Evolutionary conservation across 1,140 invertebrate genomes (phyloP).

Genomic region (Drosophila punjabiensis): DNA sequence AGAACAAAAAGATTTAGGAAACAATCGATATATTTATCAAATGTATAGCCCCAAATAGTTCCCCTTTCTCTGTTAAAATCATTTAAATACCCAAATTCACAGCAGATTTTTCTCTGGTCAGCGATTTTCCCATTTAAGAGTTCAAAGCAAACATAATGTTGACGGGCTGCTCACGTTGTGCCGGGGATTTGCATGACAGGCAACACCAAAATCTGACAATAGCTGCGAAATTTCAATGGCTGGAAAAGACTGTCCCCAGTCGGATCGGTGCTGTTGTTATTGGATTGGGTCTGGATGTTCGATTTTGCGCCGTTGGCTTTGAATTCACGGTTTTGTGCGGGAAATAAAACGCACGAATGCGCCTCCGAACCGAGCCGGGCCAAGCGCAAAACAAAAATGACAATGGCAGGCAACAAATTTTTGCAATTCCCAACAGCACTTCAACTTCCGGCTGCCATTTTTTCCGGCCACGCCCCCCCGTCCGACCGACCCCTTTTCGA

Average conservation of each 20-base stretch:
- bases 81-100: slow-evolving; percentile 10
- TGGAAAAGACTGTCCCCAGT: slow-evolving; percentile 42
- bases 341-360: slow-evolving; percentile 82
- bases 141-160: slow-evolving; percentile 65
- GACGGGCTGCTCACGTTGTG: slow-evolving; percentile 59
- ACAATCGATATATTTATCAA: not conserved
- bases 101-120: not conserved
- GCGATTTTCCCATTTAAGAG: slow-evolving; percentile 43
- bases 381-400: slow-evolving; percentile 76
- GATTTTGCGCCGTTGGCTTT: slow-evolving; percentile 76
- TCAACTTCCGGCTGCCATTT: slow-evolving; percentile 74
- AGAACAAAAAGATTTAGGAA: not conserved
- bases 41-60: not conserved
- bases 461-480: slow-evolving; percentile 21
- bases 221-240: slow-evolving; percentile 65
- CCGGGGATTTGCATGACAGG: slow-evolving; percentile 57
- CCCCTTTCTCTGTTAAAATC: not conserved
- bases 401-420: slow-evolving; percentile 82
- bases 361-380: slow-evolving; percentile 15
- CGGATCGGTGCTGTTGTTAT: slow-evolving; percentile 29
- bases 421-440: slow-evolving; percentile 81
- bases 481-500: not conserved
- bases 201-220: slow-evolving; percentile 76
- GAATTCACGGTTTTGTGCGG: slow-evolving; percentile 74
- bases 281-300: slow-evolving; percentile 48